Conservation (phyloP, 2,888 invertebrate genomes). For the Caenorhabditis sp. region DNA sequence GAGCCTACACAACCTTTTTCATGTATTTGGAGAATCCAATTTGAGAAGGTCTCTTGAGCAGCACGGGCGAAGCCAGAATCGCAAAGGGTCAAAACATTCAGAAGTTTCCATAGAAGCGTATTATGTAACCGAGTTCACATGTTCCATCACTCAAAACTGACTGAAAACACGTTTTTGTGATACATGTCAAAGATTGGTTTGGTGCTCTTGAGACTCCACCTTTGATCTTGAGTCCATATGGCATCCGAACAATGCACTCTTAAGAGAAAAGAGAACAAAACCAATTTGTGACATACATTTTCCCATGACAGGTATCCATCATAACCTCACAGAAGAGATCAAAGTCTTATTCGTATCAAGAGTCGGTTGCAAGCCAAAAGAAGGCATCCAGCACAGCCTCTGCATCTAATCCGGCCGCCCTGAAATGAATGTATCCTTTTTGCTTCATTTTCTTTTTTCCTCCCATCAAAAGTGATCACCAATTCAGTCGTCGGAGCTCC, state of each 20-base stretch:
- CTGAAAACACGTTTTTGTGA: too few relatives aligned
- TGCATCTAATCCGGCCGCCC: constrained; percentile 57
- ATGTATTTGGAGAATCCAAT: too few relatives aligned
- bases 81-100: too few relatives aligned
- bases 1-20: too few relatives aligned
- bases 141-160: too few relatives aligned
- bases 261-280: background rate
- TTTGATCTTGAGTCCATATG: background rate
- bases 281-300: constrained; percentile 6
- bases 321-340: background rate
- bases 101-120: too few relatives aligned
- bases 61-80: too few relatives aligned
- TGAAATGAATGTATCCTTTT: constrained; percentile 59
- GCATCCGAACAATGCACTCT: background rate
- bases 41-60: too few relatives aligned
- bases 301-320: constrained; percentile 39
- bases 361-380: constrained; percentile 37
- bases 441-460: constrained; percentile 20
- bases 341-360: constrained; percentile 30
- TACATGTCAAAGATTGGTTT: too few relatives aligned
- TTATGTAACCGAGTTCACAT: too few relatives aligned
- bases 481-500: constrained; percentile 43
- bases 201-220: background rate
- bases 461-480: constrained; percentile 53
- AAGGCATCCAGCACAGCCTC: background rate